Percentiles rank a stretch among this genome's conserved stretches.
phyloP scores from a whole-genome alignment of 2,888 invertebrate genomes.

The Urechis unicinctus region DNA sequence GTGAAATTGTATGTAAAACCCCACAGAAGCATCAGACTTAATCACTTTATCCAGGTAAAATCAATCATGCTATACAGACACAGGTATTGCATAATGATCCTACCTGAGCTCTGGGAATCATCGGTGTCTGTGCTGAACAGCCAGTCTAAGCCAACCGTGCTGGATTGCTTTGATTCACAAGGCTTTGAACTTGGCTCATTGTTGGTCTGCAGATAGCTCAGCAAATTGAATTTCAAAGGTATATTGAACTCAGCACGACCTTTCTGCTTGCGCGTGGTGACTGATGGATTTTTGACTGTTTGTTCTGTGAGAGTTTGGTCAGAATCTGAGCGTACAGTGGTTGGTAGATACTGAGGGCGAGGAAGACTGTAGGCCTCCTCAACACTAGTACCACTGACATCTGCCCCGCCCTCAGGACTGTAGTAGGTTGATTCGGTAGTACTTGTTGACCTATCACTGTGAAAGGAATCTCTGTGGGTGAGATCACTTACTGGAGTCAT shows the following conservation, averaged over 20 bases:
- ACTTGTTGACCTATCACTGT: background rate
- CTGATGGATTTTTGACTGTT: background rate
- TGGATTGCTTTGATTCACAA: conserved; percentile 39
- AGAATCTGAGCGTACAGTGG: conserved; percentile 11
- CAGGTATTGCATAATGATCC: too few species aligned
- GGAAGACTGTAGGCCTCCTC: background rate
- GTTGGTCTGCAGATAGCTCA: background rate
- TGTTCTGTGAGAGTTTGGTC: conserved; percentile 23
- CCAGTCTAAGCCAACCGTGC: conserved; percentile 62
- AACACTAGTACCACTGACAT: background rate
- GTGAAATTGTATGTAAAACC: too few species aligned
- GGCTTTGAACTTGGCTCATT: background rate
- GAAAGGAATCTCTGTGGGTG: background rate
- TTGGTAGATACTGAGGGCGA: background rate
- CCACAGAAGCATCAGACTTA: too few species aligned
- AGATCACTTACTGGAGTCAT: background rate
- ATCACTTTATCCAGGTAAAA: too few species aligned
- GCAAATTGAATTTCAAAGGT: too few species aligned
- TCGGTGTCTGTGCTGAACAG: conserved; percentile 56
- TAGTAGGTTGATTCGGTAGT: background rate
- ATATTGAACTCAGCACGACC: too few species aligned
- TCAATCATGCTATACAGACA: too few species aligned
- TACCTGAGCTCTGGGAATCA: conserved; percentile 31
- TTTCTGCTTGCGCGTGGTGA: background rate
- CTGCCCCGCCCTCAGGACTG: background rate